These are phyloP conservation scores for Carassius auratus DNA, from an alignment of 2,113 vertebrate species.

Conservation along the genomic window DNA sequence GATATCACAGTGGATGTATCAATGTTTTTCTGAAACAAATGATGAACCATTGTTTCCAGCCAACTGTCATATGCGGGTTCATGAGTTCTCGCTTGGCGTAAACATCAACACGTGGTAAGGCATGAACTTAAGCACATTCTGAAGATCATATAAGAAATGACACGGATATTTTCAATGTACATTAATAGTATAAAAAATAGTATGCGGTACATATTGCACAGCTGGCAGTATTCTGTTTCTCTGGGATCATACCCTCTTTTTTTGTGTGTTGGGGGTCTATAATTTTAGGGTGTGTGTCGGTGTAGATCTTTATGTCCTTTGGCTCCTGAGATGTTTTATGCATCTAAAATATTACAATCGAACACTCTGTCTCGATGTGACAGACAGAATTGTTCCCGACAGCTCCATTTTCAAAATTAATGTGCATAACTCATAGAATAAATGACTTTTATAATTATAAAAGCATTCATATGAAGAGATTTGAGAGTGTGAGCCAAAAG, in stretches of 20 bases:
- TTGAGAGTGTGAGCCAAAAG: constrained; percentile 42
- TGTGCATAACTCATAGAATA: constrained; percentile 11
- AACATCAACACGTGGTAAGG: no score
- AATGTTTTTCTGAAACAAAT: no score
- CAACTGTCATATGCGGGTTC: no score
- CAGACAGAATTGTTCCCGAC: neutral
- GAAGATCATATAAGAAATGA: no score
- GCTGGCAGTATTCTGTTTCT: no score
- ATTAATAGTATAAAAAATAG: no score
- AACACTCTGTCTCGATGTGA: neutral
- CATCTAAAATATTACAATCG: neutral
- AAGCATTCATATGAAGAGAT: constrained; percentile 50
- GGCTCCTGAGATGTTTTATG: neutral
- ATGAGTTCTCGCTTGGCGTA: no score
- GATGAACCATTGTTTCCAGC: no score
- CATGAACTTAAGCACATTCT: no score
- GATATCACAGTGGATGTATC: no score
- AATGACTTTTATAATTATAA: constrained; percentile 39
- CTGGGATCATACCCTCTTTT: neutral
- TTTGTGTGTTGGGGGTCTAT: neutral
- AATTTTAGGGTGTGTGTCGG: neutral
- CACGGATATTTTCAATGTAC: no score
- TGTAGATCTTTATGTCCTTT: neutral
- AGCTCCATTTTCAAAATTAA: constrained; percentile 9
- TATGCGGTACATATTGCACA: no score